Conservation (phyloP, 2,113 vertebrate species). For the Tympanuchus pallidicinctus region DNA sequence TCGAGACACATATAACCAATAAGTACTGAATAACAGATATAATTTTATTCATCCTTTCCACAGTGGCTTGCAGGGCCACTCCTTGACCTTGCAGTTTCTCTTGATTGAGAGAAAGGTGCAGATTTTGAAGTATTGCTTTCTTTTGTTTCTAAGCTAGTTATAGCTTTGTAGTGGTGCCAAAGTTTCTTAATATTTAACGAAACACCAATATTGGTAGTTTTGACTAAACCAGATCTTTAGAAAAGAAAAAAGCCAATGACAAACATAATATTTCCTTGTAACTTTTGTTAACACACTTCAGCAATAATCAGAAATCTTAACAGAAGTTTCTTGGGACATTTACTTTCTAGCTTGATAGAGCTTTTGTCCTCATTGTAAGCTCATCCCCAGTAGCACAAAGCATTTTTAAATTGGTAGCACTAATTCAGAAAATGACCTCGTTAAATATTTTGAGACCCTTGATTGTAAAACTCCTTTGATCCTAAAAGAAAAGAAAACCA, state of each 20-base stretch:
- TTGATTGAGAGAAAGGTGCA: neutral
- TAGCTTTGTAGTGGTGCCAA: neutral
- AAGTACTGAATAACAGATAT: neutral
- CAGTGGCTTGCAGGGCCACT: rapidly evolving
- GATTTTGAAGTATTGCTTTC: neutral
- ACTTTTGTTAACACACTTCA: neutral
- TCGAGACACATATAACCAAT: neutral
- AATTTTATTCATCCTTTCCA: neutral
- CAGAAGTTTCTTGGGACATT: neutral
- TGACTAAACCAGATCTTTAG: neutral
- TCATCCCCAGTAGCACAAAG: neutral
- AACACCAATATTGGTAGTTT: neutral
- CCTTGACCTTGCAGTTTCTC: neutral
- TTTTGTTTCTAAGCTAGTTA: neutral
- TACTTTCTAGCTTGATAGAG: neutral
- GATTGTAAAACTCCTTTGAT: neutral
- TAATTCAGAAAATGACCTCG: neutral
- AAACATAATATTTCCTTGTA: neutral
- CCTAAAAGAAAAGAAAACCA: neutral
- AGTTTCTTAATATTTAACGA: neutral
- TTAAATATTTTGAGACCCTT: neutral
- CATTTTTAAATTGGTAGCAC: neutral
- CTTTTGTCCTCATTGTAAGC: neutral
- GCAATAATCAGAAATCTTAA: neutral
- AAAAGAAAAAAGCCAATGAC: neutral